These are phyloP conservation scores for Salvelinus namaycush DNA, from an alignment of 2,113 vertebrate species.

Conservation along the genomic window DNA sequence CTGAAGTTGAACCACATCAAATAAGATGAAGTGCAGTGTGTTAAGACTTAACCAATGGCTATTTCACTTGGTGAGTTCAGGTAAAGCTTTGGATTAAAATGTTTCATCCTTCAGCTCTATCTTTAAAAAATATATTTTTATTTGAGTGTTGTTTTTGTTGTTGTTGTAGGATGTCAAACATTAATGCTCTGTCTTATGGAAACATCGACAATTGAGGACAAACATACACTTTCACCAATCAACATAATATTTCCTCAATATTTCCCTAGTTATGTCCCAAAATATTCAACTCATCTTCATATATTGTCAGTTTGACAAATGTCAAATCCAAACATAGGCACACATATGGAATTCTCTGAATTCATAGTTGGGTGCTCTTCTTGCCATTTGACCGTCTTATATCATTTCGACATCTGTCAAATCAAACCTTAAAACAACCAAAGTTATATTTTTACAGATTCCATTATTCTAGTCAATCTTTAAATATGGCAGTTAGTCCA, in stretches of 20 bases:
- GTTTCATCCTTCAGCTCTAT: no score
- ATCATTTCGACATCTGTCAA: slow-evolving; percentile 46
- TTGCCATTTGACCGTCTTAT: slow-evolving; percentile 58
- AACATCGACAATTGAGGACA: background rate
- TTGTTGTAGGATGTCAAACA: slow-evolving; percentile 40
- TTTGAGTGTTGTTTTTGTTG: no score
- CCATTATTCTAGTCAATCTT: slow-evolving; percentile 41
- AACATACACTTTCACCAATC: background rate
- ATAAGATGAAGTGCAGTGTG: slow-evolving; percentile 38
- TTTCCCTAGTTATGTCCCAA: background rate
- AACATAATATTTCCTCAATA: background rate
- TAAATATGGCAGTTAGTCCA: slow-evolving; percentile 56
- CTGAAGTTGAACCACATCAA: background rate
- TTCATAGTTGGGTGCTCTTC: slow-evolving; percentile 62
- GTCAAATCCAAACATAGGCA: slow-evolving; percentile 55
- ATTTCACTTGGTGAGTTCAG: slow-evolving; percentile 50
- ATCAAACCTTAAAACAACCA: no score
- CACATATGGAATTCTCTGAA: slow-evolving; percentile 72
- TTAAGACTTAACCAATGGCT: slow-evolving; percentile 35
- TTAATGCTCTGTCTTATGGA: background rate
- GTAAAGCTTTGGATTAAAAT: no score
- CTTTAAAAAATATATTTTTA: no score
- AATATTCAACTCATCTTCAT: no score
- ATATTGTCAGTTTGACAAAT: slow-evolving; percentile 7
- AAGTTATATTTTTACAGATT: no score